Evolutionary conservation across 2,797 vertebrate genomes (phyloP).

Genomic region (Eutrigla gurnardus): DNA sequence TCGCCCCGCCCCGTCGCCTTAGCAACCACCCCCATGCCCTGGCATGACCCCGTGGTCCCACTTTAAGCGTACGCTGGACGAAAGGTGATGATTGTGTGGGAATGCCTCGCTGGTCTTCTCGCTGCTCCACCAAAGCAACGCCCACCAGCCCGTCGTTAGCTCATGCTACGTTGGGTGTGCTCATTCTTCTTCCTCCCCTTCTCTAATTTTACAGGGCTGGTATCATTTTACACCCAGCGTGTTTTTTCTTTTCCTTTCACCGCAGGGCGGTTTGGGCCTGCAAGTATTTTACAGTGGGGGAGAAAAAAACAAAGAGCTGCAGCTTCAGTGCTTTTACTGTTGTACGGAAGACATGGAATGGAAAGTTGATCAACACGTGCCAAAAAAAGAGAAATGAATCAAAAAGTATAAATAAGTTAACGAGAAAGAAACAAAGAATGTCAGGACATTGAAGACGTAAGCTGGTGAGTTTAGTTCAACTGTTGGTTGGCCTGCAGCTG

Average conservation of each 20-base stretch:
- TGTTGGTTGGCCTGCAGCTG: background rate
- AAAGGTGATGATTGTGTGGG: constrained; percentile 73
- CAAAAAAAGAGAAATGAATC: background rate
- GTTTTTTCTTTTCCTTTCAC: constrained; percentile 64
- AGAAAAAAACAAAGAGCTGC: constrained; percentile 32
- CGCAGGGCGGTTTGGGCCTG: constrained; percentile 67
- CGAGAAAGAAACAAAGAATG: background rate
- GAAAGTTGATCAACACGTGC: background rate
- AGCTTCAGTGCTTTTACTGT: background rate
- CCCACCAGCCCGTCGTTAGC: constrained; percentile 75
- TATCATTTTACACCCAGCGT: constrained; percentile 72
- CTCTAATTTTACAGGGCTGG: constrained; percentile 75
- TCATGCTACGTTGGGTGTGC: constrained; percentile 65
- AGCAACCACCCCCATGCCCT: constrained; percentile 58
- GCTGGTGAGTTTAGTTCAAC: constrained; percentile 10
- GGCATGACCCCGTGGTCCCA: constrained; percentile 57
- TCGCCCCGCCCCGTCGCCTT: constrained; percentile 9
- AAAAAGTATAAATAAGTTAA: background rate
- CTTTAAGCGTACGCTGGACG: constrained; percentile 53
- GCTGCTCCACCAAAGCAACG: constrained; percentile 57
- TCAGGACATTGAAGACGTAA: background rate
- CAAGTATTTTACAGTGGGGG: constrained; percentile 56
- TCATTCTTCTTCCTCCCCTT: constrained; percentile 66
- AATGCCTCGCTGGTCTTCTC: constrained; percentile 31
- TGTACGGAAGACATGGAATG: constrained; percentile 2